Conservation (phyloP, 2,113 vertebrate species). For the Myiopsitta monachus region DNA sequence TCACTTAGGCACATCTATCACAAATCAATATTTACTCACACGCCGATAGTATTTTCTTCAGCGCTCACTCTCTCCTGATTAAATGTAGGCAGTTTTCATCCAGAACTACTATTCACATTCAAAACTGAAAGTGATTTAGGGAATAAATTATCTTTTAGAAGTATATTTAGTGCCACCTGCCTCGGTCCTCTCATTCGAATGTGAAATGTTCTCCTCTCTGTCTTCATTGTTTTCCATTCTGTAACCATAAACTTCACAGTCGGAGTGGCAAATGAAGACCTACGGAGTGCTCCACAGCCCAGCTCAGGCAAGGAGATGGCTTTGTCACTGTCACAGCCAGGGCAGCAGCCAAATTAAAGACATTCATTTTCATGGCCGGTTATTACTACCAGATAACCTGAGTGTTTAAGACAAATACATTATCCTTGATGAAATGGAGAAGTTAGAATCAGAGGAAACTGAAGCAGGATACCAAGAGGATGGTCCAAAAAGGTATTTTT, state of each 20-base stretch:
- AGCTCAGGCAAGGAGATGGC: background rate
- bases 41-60: background rate
- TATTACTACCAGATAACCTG: background rate
- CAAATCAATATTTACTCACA: constrained; percentile 24
- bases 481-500: background rate
- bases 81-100: background rate
- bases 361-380: background rate
- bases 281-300: background rate
- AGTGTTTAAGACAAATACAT: background rate
- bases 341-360: background rate
- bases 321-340: background rate
- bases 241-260: background rate
- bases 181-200: background rate
- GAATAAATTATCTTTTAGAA: constrained; percentile 9
- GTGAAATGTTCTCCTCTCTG: background rate
- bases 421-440: background rate
- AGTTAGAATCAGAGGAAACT: background rate
- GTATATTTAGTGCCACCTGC: background rate
- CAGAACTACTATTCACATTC: background rate
- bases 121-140: constrained; percentile 2
- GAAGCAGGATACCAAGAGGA: background rate
- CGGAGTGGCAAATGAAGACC: background rate
- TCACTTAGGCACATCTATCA: background rate
- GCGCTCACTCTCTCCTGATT: background rate
- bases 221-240: background rate